These are phyloP conservation scores for Noctua janthina DNA, from an alignment of 2,888 invertebrate genomes.

Conservation along the genomic window DNA sequence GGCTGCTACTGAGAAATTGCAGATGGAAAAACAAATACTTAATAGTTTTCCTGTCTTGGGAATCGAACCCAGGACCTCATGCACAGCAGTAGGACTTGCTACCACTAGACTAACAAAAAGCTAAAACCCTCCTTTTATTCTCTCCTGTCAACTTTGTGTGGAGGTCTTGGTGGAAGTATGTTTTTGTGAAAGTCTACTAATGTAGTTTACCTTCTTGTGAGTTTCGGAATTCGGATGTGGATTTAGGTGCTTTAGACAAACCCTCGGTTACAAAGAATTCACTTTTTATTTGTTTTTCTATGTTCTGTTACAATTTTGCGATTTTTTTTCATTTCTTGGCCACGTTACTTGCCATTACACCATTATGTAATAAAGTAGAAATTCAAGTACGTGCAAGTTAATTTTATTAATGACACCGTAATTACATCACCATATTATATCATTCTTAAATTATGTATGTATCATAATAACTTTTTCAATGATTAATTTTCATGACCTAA, in stretches of 20 bases:
- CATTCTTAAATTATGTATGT: slow-evolving; percentile 87
- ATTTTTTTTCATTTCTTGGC: slow-evolving; percentile 86
- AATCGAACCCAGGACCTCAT: not conserved
- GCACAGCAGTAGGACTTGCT: not conserved
- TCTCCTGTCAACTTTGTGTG: not conserved
- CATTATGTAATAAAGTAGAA: slow-evolving; percentile 89
- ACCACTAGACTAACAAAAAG: not conserved
- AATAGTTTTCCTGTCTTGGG: not conserved
- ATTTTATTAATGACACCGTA: slow-evolving; percentile 88
- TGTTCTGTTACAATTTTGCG: slow-evolving; percentile 89
- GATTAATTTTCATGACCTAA: slow-evolving; percentile 86
- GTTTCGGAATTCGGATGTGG: slow-evolving; percentile 38
- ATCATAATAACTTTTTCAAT: slow-evolving; percentile 85
- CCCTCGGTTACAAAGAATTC: slow-evolving; percentile 88
- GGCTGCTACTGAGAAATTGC: not conserved
- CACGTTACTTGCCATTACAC: slow-evolving; percentile 87
- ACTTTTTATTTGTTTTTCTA: slow-evolving; percentile 89
- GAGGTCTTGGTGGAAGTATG: too few species aligned
- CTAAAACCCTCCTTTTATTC: not conserved
- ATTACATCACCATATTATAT: slow-evolving; percentile 86
- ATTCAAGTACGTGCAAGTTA: slow-evolving; percentile 88
- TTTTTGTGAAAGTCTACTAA: too few species aligned
- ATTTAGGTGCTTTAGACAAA: slow-evolving; percentile 76
- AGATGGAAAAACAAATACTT: not conserved
- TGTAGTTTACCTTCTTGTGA: not conserved